Percentiles rank a stretch among this genome's conserved stretches.
These are phyloP conservation scores for Vicugna pacos DNA, from an alignment of 2,113 vertebrate genomes.

Conservation along the genomic window DNA sequence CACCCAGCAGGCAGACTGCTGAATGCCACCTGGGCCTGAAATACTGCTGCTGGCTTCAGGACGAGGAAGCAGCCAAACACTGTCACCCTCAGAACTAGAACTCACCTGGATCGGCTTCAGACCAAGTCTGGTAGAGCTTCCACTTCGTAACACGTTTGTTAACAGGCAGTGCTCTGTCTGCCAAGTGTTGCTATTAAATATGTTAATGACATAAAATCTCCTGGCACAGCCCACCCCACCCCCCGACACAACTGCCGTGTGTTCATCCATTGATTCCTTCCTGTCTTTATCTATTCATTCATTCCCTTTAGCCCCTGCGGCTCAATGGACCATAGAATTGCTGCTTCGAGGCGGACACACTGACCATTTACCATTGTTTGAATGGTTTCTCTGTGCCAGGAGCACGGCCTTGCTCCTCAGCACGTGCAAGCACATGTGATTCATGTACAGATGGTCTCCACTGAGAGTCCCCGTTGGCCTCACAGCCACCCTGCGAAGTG, in stretches of 20 bases:
- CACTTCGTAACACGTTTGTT: rapidly evolving
- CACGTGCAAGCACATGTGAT: background rate
- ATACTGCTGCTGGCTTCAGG: background rate
- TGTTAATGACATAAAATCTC: background rate
- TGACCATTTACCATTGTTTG: too few relatives aligned
- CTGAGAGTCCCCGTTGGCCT: background rate
- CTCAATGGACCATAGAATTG: background rate
- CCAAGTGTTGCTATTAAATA: background rate
- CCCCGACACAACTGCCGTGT: background rate
- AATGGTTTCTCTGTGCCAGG: background rate
- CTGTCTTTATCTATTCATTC: background rate
- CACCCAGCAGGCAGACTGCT: background rate
- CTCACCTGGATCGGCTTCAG: background rate
- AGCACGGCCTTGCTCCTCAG: background rate
- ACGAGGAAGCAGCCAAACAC: background rate
- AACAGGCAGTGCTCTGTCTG: background rate
- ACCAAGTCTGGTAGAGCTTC: background rate
- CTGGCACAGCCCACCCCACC: too few relatives aligned
- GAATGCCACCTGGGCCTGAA: background rate
- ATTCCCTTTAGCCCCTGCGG: background rate
- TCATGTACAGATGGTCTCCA: background rate
- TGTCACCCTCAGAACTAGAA: background rate
- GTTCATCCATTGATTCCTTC: background rate
- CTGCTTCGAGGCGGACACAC: background rate
- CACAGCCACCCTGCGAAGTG: background rate